phyloP scores from a whole-genome alignment of 2,113 vertebrate genomes.

The Hystrix cristata region DNA sequence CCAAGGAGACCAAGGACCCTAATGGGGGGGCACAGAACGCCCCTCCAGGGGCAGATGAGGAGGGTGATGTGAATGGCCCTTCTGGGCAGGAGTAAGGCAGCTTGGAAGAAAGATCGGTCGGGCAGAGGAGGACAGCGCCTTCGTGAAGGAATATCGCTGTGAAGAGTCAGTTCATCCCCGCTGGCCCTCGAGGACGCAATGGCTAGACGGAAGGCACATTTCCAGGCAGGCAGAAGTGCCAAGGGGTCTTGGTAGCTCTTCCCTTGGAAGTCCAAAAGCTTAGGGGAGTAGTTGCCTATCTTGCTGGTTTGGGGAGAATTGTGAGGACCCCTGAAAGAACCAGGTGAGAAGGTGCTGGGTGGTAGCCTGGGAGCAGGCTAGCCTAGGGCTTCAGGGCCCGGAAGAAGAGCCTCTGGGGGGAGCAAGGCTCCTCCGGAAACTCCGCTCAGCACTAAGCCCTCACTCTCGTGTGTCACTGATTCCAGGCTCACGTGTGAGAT shows the following conservation, averaged over 20 bases:
- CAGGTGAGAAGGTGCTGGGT: not conserved
- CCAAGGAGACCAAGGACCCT: not conserved
- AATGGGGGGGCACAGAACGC: not conserved
- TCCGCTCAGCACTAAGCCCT: not conserved
- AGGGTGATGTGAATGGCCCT: not conserved
- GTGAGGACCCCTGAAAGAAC: conserved; percentile 27
- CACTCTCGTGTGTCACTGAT: not conserved
- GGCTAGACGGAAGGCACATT: not conserved
- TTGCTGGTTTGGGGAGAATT: not conserved
- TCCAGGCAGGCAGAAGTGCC: not conserved
- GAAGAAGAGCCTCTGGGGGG: not conserved
- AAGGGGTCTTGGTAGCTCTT: conserved; percentile 28
- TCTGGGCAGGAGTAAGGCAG: not conserved
- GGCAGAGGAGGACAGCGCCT: not conserved
- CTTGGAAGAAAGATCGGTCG: not conserved
- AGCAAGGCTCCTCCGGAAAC: not conserved
- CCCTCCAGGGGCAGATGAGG: not conserved
- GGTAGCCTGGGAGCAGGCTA: not conserved
- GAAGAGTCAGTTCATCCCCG: not conserved
- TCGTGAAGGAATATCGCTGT: not conserved
- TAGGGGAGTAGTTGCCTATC: not conserved
- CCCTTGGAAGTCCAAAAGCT: not conserved
- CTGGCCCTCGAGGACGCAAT: not conserved
- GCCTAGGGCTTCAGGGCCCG: not conserved
- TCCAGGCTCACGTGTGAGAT: not conserved